Conservation (phyloP, 2,888 invertebrate species). For the Drosophila maculinotata region DNA sequence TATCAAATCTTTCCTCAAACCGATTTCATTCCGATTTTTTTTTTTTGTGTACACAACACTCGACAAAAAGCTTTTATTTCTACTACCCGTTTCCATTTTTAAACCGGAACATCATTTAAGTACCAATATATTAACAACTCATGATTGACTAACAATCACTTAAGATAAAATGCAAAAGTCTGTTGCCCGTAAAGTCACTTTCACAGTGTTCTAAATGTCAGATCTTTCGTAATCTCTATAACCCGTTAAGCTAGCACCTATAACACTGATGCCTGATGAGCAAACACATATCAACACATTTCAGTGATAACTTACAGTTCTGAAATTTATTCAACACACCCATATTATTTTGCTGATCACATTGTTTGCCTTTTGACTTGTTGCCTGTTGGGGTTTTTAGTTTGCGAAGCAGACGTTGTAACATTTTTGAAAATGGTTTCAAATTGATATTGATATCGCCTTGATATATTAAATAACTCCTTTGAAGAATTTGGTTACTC, state of each 20-base stretch:
- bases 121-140: background rate
- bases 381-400: conserved; percentile 21
- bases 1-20: no score
- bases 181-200: background rate
- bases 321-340: conserved; percentile 30
- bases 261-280: background rate
- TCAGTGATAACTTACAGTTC: conserved; percentile 39
- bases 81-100: no score
- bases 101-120: no score
- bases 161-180: background rate
- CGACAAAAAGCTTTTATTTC: no score
- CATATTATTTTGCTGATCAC: conserved; percentile 15
- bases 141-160: background rate
- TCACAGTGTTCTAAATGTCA: background rate
- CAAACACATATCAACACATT: conserved; percentile 11
- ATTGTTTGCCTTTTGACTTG: conserved; percentile 19
- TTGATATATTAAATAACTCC: no score
- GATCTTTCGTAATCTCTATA: background rate
- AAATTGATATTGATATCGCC: background rate
- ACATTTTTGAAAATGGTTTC: conserved; percentile 40
- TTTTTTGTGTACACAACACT: no score
- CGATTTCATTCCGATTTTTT: no score
- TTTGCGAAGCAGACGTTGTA: conserved; percentile 47
- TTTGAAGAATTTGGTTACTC: background rate
- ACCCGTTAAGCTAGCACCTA: background rate